Base-by-base conservation (phyloP, 2,797 vertebrate species). In the Lagorchestes hirsutus region DNA sequence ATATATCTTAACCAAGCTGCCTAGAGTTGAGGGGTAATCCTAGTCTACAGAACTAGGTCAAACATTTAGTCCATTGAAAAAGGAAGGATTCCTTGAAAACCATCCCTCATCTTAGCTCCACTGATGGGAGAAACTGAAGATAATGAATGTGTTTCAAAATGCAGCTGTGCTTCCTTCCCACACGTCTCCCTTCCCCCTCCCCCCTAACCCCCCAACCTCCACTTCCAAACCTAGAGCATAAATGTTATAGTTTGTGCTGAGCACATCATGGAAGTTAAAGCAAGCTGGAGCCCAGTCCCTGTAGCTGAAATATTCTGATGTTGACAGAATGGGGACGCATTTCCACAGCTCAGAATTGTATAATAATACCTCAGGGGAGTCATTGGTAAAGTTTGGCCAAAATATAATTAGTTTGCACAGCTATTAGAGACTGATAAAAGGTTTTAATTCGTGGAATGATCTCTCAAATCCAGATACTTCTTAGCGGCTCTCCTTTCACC, bases 331-430 rank as follows among this genome's bases (percentile, higher is more conserved):
- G 98, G 98, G 99, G 98, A 98, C 98, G 74, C 96, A 56, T 96
- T 98, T 98, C 98, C 97, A 97, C 97, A 97, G 98, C 98, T 98
- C 98, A 94, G 98, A 98, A 98, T 98, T 98, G 98, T 98, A 98
- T 98, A 98, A 98, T 98, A 98, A 98, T 98, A 99, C 98, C 98
- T 98, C 98, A 0, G 91, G 98, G 98, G 98, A 99, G 97, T 97
- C 96, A 5, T 97, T 92, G 96, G 98, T 97, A 96, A 98, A 98
- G 98, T 99, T 98, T 98, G 98, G 96, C 97, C 98, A 98, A 98
- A 99, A 98, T 98, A 98, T 99, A 99, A 99, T 99, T 98, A 98
- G 98, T 98, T 98, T 98, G 98, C 98, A 97, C 98, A 99, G 98
- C 98, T 98, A 99, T 98, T 98, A 98, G 97, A 98, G 96, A 94